Percentiles rank a stretch among this genome's conserved stretches.
These are phyloP conservation scores for Carduelis carduelis DNA, from an alignment of 2,797 vertebrate species.

Conservation along the genomic window DNA sequence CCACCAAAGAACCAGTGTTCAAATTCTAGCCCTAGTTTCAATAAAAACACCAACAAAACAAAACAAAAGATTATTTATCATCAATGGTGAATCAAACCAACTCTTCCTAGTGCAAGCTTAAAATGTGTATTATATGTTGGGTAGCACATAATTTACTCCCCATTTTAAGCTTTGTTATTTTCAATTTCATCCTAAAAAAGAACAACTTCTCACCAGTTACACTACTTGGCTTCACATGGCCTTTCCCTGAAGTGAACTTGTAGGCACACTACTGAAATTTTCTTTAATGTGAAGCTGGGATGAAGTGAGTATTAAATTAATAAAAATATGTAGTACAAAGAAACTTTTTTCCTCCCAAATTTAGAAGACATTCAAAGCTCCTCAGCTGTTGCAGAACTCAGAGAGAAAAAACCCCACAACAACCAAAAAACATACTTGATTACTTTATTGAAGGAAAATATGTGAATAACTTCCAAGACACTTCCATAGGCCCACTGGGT, in stretches of 20 bases:
- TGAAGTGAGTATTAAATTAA: not conserved
- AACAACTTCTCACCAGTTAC: not conserved
- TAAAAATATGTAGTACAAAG: not conserved
- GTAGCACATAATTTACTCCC: not conserved
- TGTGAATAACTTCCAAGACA: not conserved
- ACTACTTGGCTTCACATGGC: not conserved
- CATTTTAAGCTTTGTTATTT: not conserved
- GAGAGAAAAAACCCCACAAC: fast-evolving
- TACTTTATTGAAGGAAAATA: not conserved
- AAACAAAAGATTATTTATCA: not conserved
- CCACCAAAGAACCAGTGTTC: not conserved
- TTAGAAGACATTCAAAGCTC: not conserved
- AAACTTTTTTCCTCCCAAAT: not conserved
- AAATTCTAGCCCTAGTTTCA: not conserved
- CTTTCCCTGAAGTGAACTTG: not conserved
- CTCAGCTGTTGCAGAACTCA: not conserved
- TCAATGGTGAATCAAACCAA: not conserved
- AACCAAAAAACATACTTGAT: not conserved
- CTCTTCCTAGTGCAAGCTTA: not conserved
- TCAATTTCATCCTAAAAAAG: not conserved
- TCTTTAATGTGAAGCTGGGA: not conserved
- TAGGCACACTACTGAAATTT: not conserved
- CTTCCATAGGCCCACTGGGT: not conserved
- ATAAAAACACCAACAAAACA: not conserved
- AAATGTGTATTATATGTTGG: fast-evolving